Conservation (phyloP, 2,113 vertebrate genomes). For the Engraulis encrasicolus region DNA sequence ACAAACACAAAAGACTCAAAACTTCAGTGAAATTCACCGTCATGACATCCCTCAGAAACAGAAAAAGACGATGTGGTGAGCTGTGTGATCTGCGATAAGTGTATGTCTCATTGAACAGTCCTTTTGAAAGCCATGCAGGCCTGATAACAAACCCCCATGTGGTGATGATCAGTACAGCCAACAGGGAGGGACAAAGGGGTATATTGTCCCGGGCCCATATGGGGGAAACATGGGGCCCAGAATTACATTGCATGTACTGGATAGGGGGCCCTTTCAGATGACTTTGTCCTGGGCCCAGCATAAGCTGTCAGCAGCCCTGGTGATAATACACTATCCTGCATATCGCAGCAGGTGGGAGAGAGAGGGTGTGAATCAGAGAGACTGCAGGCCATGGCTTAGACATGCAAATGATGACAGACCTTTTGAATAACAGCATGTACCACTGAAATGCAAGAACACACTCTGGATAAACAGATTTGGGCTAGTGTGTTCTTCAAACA, state of each 20-base stretch:
- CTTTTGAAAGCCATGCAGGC: background rate
- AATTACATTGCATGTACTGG: too few species aligned
- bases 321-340: background rate
- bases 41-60: background rate
- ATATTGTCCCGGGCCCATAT: too few species aligned
- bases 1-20: background rate
- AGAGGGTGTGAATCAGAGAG: background rate
- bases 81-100: background rate
- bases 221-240: too few species aligned
- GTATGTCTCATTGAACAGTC: background rate
- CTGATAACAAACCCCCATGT: too few species aligned
- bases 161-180: too few species aligned
- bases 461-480: background rate
- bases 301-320: too few species aligned
- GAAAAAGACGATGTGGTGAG: too few species aligned
- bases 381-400: background rate
- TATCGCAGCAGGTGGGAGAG: constrained; percentile 6
- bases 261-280: too few species aligned
- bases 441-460: background rate
- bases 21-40: background rate
- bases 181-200: too few species aligned
- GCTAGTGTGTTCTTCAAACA: background rate
- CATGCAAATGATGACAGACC: background rate
- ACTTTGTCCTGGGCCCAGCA: too few species aligned
- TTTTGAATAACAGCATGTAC: background rate